phyloP scores from a whole-genome alignment of 2,888 invertebrate species.

The Limenitis camilla region DNA sequence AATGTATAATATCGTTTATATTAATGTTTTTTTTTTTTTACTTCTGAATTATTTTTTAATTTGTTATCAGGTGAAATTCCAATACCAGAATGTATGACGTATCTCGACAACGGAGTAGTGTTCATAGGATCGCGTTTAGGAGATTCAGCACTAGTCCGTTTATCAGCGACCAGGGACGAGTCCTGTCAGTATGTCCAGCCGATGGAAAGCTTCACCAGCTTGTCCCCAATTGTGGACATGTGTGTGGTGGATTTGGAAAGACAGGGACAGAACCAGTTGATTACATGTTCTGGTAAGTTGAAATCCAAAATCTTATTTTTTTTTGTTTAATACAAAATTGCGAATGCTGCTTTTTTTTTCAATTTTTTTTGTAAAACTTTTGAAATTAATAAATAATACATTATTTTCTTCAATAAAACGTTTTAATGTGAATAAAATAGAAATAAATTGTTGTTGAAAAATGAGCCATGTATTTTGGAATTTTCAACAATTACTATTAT shows the following conservation, averaged over 20 bases:
- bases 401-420: no score
- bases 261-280: slow-evolving; percentile 97
- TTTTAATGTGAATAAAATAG: no score
- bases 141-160: slow-evolving; percentile 94
- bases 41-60: background rate
- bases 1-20: no score
- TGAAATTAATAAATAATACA: no score
- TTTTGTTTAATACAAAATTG: no score
- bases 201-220: slow-evolving; percentile 97
- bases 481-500: no score
- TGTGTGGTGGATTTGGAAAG: slow-evolving; percentile 95
- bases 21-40: no score
- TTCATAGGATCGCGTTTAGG: slow-evolving; percentile 97
- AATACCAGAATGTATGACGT: slow-evolving; percentile 97
- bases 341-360: no score
- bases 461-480: no score
- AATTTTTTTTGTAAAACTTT: no score
- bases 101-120: slow-evolving; percentile 97
- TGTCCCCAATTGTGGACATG: slow-evolving; percentile 98
- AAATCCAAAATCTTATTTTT: no score
- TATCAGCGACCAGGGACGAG: slow-evolving; percentile 89
- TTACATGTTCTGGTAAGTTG: slow-evolving; percentile 91
- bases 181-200: slow-evolving; percentile 91
- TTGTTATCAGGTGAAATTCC: slow-evolving; percentile 82
- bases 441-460: no score